These are phyloP conservation scores for Harpalus rufipes DNA, from an alignment of 2,888 invertebrate genomes.

Conservation along the genomic window DNA sequence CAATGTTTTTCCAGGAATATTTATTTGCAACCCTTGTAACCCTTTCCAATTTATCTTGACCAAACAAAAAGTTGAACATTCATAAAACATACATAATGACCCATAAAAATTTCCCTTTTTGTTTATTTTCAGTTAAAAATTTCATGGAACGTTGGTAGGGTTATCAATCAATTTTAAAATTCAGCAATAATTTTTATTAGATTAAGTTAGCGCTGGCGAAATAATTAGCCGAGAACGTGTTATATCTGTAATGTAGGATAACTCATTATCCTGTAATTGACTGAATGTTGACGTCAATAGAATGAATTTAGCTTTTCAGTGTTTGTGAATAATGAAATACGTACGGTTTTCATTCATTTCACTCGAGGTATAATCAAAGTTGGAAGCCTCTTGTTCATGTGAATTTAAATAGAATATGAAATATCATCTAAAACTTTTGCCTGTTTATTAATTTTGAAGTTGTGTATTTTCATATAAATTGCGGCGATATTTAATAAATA, in stretches of 20 bases:
- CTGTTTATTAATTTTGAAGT: not conserved
- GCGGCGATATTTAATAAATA: not conserved
- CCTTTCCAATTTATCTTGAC: not conserved
- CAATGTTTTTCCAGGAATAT: too few species aligned
- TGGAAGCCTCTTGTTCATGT: conserved; percentile 36
- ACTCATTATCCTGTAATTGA: conserved; percentile 23
- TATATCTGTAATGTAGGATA: not conserved
- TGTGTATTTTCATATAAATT: not conserved
- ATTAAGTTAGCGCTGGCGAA: not conserved
- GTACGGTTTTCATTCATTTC: conserved; percentile 22
- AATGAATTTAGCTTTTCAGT: conserved; percentile 19
- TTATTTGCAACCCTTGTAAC: too few species aligned
- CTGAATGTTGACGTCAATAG: conserved; percentile 29
- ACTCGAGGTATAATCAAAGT: conserved; percentile 27
- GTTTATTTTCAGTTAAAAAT: conserved; percentile 15
- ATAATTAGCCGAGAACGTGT: not conserved
- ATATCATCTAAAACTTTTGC: conserved; percentile 6
- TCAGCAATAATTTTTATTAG: not conserved
- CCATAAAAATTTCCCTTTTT: conserved; percentile 9
- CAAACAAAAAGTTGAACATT: not conserved
- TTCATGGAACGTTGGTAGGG: not conserved
- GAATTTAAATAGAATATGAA: conserved; percentile 29
- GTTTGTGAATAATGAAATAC: conserved; percentile 30
- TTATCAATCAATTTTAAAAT: not conserved
- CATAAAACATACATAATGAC: not conserved